Conservation (phyloP, 2,797 vertebrate genomes). For the Gila robusta region DNA sequence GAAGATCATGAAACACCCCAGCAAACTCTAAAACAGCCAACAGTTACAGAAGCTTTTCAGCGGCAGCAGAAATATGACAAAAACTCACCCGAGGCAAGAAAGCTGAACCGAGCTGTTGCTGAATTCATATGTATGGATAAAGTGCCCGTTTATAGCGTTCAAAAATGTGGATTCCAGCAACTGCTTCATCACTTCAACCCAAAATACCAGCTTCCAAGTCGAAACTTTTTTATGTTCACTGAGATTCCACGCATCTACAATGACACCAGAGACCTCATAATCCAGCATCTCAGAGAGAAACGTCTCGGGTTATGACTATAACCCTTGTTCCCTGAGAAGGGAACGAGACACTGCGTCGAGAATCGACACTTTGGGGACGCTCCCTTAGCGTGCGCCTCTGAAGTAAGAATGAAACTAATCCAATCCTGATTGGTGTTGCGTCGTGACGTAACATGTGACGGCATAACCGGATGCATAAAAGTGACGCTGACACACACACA, state of each 20-base stretch:
- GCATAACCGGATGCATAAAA: no score
- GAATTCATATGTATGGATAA: slow-evolving; percentile 42
- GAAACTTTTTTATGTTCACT: slow-evolving; percentile 28
- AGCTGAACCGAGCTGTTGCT: slow-evolving; percentile 22
- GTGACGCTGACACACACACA: no score
- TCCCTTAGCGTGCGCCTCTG: no score
- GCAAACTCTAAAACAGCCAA: no score
- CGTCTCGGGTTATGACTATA: no score
- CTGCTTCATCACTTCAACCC: slow-evolving; percentile 4
- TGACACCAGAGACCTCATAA: slow-evolving; percentile 11
- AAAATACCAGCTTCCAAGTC: slow-evolving; percentile 1
- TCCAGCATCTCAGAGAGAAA: slow-evolving; percentile 33
- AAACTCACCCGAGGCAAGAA: slow-evolving; percentile 2
- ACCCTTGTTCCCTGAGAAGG: no score
- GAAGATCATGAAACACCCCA: neutral
- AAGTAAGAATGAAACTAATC: no score
- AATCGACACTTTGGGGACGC: no score
- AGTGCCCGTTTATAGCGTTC: slow-evolving; percentile 3
- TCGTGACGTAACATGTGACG: no score
- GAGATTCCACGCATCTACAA: slow-evolving; percentile 15
- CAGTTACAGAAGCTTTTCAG: neutral
- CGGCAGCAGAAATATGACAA: neutral
- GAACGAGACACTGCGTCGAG: no score
- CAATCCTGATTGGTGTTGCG: no score
- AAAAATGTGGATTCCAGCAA: slow-evolving; percentile 26